Evolutionary conservation across 2,888 invertebrate genomes (phyloP).

Genomic region (Drosophila helvetica): DNA sequence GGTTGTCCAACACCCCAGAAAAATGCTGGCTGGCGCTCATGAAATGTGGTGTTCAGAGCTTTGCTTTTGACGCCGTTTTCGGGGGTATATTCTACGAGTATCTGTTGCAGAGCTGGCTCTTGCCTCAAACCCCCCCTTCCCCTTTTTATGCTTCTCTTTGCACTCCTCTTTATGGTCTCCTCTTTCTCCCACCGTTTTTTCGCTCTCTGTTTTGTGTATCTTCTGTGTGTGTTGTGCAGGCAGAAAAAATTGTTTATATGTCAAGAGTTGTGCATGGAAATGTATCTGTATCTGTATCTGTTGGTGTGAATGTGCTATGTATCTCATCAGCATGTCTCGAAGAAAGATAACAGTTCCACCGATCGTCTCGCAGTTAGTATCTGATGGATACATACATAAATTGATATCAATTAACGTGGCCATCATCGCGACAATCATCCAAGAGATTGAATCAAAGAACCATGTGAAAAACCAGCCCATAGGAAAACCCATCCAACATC

Average conservation of each 20-base stretch:
- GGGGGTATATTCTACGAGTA: background rate
- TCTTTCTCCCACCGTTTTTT: background rate
- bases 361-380: constrained; percentile 32
- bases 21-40: constrained; percentile 8
- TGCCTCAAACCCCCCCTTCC: no score
- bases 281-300: constrained; percentile 7
- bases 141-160: no score
- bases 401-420: constrained; percentile 60
- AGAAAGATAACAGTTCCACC: constrained; percentile 40
- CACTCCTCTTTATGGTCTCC: background rate
- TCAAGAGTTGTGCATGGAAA: background rate
- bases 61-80: constrained; percentile 44
- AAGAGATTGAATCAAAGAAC: background rate
- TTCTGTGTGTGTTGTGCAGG: background rate
- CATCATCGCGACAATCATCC: background rate
- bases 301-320: constrained; percentile 21
- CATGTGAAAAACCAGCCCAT: background rate
- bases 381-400: constrained; percentile 46
- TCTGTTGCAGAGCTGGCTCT: background rate
- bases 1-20: background rate
- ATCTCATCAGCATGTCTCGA: constrained; percentile 26
- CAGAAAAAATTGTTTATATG: background rate
- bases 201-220: constrained; percentile 1
- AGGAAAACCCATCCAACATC: background rate
- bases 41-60: constrained; percentile 50